Evolutionary conservation across 2,888 invertebrate genomes (phyloP), one percentile per base, ranked within the genome.

Genomic region (Drosophila infuscata): DNA sequence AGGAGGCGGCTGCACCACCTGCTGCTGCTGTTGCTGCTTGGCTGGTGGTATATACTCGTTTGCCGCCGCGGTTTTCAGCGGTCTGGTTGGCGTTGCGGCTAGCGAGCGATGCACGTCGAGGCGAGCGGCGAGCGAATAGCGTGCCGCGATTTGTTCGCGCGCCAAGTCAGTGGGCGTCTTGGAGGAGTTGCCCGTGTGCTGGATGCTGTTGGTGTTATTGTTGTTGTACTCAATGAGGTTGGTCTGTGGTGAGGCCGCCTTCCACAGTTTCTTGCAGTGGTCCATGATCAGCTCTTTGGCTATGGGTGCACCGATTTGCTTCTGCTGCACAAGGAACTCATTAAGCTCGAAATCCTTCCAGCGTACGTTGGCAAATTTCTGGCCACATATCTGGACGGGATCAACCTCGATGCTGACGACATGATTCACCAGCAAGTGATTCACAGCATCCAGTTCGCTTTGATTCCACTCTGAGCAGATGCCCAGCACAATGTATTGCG

Each of bases 271-370:
- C 38, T 86, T 80, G 76, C 93, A 92, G 64, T 92, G 92, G 41
- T 92, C 92, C 74, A 91, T 82, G 63, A 92, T 82, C 58, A 93
- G 81, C 41, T 92, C 89, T 56, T 83, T 90, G 63, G 82, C 78
- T 54, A 93, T 87, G 6, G 91, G 89, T 41, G 91, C 92, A 36
- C 92, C 92, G 35, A 92, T 90, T 69, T 91, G 90, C 67, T 91
- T 92, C 53, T 92, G 93, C 57, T 92, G 85, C 74, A 93, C 91
- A 6, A 92, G 75, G 69, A 88, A 93, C 66, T 92, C 92, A 32
- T 86, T 85, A 3, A 92, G 88, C 64, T 91, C 89, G 48, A 92
- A 92, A 65, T 92, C 92, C 46, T 92, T 92, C 92, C 93, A 92
- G 70, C 89, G 91, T 62, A 93, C 88, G 59, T 82, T 88, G 73